Conservation (phyloP, 2,113 vertebrate genomes). For the Oreochromis niloticus region DNA sequence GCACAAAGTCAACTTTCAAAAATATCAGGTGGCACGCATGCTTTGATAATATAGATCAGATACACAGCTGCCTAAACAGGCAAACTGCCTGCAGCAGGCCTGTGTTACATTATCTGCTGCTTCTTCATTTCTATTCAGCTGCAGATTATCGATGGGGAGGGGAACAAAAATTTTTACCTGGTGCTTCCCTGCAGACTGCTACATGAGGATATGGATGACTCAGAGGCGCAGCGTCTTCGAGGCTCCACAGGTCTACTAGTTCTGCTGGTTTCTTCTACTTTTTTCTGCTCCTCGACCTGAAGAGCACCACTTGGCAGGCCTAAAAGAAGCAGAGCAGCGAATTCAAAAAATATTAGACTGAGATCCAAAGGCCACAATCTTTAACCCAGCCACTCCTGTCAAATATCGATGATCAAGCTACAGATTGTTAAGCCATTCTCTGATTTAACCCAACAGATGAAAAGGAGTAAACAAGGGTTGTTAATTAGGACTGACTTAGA, state of each 20-base stretch:
- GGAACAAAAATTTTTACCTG: conserved; percentile 69
- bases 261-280: conserved; percentile 42
- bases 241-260: conserved; percentile 77
- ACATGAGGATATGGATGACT: conserved; percentile 94
- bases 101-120: not conserved
- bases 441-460: not conserved
- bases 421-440: not conserved
- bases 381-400: not conserved
- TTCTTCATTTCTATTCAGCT: not conserved
- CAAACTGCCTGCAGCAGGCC: not conserved
- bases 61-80: not conserved
- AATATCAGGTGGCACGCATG: not conserved
- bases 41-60: not conserved
- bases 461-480: not conserved
- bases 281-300: conserved; percentile 74
- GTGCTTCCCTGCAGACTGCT: conserved; percentile 85
- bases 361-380: not conserved
- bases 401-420: not conserved
- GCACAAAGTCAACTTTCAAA: not conserved
- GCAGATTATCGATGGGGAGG: not conserved
- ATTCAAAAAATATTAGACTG: not conserved
- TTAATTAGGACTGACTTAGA: not conserved
- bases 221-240: conserved; percentile 89
- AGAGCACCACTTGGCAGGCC: conserved; percentile 88
- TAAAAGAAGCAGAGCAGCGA: conserved; percentile 29